Base-by-base conservation (phyloP, 2,888 invertebrate genomes). In the Rhyacophila evoluta region DNA sequence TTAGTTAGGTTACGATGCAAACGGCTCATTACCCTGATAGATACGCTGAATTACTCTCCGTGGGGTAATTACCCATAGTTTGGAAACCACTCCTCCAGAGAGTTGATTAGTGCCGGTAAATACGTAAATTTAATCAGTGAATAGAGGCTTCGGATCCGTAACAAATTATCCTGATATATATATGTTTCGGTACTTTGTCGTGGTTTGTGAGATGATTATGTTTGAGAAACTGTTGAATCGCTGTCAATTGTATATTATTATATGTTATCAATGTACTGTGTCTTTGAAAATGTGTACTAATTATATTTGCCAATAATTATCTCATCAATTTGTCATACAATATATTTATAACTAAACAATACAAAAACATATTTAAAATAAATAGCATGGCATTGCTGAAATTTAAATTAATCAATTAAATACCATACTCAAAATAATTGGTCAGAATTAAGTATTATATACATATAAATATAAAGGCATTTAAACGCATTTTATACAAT, bases 51-150 rank as follows among this genome's bases (percentile, higher is more conserved):
- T 55, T 55, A 8, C 8, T 25, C 55, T 55, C 55, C 15, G 8
- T 10, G 19, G 55, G 55, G 55, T 55, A 55, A 55, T 55, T 55
- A 55, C 55, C 55, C 55, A 55, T 55, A 55, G 55, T 55, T 55
- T 55, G 55, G 55, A 55, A 55, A 55, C 55, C 55, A 19, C 55
- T 55, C 19, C 55, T 55, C 55, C 10, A 10, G 55, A 19, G 55
- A 55, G 55, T 55, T 55, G 55, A 55, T 55, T 55, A 55, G 55
- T 55, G 55, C 55, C 55, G 55, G 55, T 55, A 55, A 55, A 55
- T 55, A 55, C 25, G 55, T 55, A 55, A 55, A 55, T 55, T 55
- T 55, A 25, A 55, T 55, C 55, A 55, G 25, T 55, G 55, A 55
- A 55, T 55, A 55, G 25, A 55, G 55, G 55, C 55, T 19, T 55